phyloP scores from a whole-genome alignment of 2,888 invertebrate species.

The Crossocerus cetratus region DNA sequence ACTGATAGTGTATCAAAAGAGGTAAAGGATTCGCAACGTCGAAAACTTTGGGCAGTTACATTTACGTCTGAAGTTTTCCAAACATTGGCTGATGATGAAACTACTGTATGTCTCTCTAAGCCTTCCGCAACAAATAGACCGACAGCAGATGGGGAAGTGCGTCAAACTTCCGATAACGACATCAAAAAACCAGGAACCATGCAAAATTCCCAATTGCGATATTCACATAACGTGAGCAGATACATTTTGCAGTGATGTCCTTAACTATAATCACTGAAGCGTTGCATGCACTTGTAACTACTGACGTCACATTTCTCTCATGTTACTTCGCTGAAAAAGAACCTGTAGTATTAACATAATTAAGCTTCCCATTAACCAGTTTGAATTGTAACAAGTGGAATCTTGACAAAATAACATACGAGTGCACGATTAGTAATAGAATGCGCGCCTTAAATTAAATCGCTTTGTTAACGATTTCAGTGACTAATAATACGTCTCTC shows the following conservation, averaged over 20 bases:
- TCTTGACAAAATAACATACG: too few relatives aligned
- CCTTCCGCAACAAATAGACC: slow-evolving; percentile 36
- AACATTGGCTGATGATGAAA: slow-evolving; percentile 69
- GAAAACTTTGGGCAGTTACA: slow-evolving; percentile 67
- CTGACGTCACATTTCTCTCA: too few relatives aligned
- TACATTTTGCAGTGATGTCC: slow-evolving; percentile 37
- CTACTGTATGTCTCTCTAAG: slow-evolving; percentile 60
- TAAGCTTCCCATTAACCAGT: not conserved
- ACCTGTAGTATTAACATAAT: too few relatives aligned
- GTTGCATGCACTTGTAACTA: slow-evolving; percentile 29
- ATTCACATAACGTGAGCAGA: slow-evolving; percentile 47
- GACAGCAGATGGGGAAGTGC: slow-evolving; percentile 30
- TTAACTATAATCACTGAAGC: slow-evolving; percentile 22
- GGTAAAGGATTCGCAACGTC: slow-evolving; percentile 59
- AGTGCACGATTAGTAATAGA: not conserved
- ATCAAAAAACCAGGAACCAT: slow-evolving; percentile 25
- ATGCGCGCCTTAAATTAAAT: slow-evolving; percentile 7
- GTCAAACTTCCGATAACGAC: slow-evolving; percentile 18
- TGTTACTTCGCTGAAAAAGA: too few relatives aligned
- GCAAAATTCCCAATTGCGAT: slow-evolving; percentile 37
- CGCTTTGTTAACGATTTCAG: slow-evolving; percentile 13
- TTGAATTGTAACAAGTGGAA: slow-evolving; percentile 37
- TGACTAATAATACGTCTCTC: slow-evolving; percentile 63
- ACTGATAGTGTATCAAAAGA: slow-evolving; percentile 48
- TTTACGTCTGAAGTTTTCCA: slow-evolving; percentile 70